A percentile compares a stretch with the other conserved stretches of the same genome.
Conservation (phyloP, 2,113 vertebrate species). For the Microcebus tavaratra region DNA sequence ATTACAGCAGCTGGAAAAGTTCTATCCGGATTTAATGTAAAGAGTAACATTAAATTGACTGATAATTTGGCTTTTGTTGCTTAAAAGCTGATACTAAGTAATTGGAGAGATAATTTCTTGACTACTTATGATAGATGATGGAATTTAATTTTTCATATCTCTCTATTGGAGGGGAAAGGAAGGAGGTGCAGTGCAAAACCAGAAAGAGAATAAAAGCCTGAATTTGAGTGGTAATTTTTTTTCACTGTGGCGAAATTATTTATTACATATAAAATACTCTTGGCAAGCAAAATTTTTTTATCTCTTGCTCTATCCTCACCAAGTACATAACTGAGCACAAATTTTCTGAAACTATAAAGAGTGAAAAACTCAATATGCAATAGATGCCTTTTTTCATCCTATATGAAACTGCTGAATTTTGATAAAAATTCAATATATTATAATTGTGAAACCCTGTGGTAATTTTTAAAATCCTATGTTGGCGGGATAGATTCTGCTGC, state of each 20-base stretch:
- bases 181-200: not conserved
- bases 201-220: not conserved
- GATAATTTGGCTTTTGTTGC: conserved; percentile 12
- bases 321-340: not conserved
- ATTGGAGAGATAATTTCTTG: conserved; percentile 10
- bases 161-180: not conserved
- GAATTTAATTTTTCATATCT: not conserved
- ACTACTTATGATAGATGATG: not conserved
- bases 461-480: not conserved
- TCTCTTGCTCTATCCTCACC: not conserved
- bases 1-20: not conserved
- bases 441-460: not conserved
- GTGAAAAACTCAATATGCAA: not conserved
- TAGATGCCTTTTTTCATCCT: not conserved
- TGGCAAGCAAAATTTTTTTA: not conserved
- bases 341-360: not conserved
- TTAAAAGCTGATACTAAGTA: conserved; percentile 30
- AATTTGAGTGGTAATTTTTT: no score
- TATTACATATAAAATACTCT: not conserved
- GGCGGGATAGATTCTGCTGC: not conserved
- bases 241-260: not conserved
- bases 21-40: not conserved
- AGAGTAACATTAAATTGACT: not conserved
- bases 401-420: not conserved
- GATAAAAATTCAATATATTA: not conserved